Percentiles rank a stretch among this genome's conserved stretches.
Conservation (phyloP, 2,113 vertebrate species). For the Loxodonta africana region DNA sequence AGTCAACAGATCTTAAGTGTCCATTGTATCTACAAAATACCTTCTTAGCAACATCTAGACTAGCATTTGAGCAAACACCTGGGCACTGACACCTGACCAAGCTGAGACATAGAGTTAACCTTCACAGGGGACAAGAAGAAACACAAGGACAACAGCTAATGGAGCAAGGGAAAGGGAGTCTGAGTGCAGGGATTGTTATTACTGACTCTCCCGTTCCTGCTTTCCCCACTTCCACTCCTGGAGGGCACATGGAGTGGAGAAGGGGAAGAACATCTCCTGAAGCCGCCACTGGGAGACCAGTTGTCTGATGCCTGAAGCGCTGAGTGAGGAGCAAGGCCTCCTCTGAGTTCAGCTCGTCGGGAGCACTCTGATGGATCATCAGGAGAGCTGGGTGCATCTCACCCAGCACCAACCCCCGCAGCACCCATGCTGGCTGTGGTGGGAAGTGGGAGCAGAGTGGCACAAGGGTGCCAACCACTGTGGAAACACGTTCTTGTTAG, state of each 20-base stretch:
- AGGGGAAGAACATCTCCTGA: no score
- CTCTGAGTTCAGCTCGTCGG: fast-evolving
- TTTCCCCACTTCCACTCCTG: no score
- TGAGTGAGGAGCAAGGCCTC: no score
- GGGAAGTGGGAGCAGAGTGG: background rate
- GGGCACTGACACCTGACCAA: no score
- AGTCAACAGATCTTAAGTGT: no score
- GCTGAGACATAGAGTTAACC: no score
- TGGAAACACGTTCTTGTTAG: background rate
- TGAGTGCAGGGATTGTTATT: fast-evolving
- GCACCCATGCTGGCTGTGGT: background rate
- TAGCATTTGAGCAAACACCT: no score
- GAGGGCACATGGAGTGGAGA: fast-evolving
- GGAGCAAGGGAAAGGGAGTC: no score
- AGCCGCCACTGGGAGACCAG: fast-evolving
- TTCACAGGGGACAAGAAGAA: no score
- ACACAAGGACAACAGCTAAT: fast-evolving
- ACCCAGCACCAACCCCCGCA: fast-evolving
- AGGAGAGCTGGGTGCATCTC: background rate
- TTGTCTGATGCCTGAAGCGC: background rate
- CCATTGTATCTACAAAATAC: no score
- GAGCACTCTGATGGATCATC: fast-evolving
- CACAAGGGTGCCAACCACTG: background rate
- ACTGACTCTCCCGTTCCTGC: fast-evolving
- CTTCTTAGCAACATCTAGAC: no score